Evolutionary conservation across 2,113 vertebrate species (phyloP).

Genomic region (Meriones unguiculatus): DNA sequence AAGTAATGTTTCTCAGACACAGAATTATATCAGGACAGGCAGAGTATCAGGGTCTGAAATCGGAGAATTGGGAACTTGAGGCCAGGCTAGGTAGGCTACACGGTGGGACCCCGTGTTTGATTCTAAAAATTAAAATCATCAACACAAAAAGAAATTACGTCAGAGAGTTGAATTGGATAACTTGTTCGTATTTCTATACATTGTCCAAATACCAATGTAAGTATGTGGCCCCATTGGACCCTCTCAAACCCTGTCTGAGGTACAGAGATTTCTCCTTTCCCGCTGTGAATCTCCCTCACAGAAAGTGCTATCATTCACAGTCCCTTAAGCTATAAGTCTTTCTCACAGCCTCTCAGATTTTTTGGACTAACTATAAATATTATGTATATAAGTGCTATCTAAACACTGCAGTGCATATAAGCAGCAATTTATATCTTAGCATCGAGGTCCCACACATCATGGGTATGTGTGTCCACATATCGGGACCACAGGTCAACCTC

Average conservation of each 20-base stretch:
- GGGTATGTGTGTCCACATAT: background rate
- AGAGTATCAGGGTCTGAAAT: background rate
- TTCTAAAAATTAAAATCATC: background rate
- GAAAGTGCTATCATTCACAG: too few species aligned
- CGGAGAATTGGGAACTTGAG: background rate
- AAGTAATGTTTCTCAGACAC: slow-evolving; percentile 1
- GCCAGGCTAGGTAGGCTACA: background rate
- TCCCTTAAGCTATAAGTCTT: slow-evolving; percentile 38
- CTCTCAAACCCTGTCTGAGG: background rate
- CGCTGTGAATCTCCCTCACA: background rate
- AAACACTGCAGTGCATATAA: background rate
- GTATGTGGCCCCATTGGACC: background rate
- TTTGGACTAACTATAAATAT: slow-evolving; percentile 24
- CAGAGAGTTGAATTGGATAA: slow-evolving; percentile 55
- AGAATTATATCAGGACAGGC: background rate
- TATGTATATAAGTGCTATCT: background rate
- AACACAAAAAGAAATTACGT: background rate
- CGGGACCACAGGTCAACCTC: background rate
- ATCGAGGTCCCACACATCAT: background rate
- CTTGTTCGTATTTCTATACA: background rate
- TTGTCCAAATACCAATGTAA: slow-evolving; percentile 8
- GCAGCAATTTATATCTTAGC: background rate
- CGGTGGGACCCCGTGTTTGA: background rate
- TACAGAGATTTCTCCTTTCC: background rate
- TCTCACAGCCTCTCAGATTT: slow-evolving; percentile 1